These are phyloP conservation scores for Crenichthys baileyi DNA, from an alignment of 2,797 vertebrate genomes.

Conservation along the genomic window DNA sequence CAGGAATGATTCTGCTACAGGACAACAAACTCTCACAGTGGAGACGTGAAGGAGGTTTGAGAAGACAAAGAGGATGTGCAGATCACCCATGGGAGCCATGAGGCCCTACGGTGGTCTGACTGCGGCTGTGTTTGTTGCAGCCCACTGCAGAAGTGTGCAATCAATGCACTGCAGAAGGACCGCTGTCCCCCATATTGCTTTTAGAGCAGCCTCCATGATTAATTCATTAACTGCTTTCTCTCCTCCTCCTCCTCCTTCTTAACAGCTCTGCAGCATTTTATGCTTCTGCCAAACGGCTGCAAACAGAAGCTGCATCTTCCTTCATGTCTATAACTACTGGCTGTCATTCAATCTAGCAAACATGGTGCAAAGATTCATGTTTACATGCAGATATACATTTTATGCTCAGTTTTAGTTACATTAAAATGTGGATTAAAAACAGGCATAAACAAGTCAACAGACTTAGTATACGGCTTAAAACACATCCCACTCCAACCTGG, in stretches of 20 bases:
- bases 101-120: slow-evolving; percentile 2
- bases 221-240: slow-evolving; percentile 67
- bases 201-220: slow-evolving; percentile 71
- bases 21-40: slow-evolving; percentile 2
- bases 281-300: not conserved
- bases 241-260: slow-evolving; percentile 17
- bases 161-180: slow-evolving; percentile 60
- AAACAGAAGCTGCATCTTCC: not conserved
- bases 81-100: slow-evolving; percentile 9
- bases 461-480: not conserved
- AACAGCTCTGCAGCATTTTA: slow-evolving; percentile 33
- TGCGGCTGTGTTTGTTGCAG: not conserved
- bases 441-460: not conserved
- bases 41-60: not conserved
- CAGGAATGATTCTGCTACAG: slow-evolving; percentile 7
- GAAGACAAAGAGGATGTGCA: not conserved
- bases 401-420: not conserved
- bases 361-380: not conserved
- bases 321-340: not conserved
- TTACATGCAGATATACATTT: not conserved
- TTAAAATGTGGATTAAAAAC: no score
- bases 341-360: not conserved
- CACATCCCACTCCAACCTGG: no score
- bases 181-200: slow-evolving; percentile 49
- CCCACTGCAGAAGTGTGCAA: slow-evolving; percentile 51